Percentiles rank a stretch among this genome's conserved stretches.
Conservation (phyloP, 2,888 invertebrate species). For the Kuschelorhynchus macadamiae region DNA sequence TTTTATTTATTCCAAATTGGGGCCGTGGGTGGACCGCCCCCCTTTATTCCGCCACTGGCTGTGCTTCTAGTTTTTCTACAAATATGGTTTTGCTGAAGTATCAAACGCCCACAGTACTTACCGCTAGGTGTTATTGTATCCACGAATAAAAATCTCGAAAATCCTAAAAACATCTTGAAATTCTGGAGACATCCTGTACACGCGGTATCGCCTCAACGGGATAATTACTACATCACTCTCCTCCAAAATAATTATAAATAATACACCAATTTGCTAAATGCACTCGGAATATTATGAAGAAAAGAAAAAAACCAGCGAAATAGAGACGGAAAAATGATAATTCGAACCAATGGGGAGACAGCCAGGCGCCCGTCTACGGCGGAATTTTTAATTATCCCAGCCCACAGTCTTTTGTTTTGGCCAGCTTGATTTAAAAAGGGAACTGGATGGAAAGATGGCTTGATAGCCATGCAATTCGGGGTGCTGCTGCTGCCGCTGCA, state of each 20-base stretch:
- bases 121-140: too few relatives aligned
- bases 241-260: conserved; percentile 50
- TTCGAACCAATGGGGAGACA: conserved; percentile 37
- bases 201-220: not conserved
- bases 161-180: not conserved
- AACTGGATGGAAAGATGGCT: conserved; percentile 41
- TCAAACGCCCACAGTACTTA: too few relatives aligned
- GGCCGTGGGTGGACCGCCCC: too few relatives aligned
- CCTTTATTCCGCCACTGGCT: too few relatives aligned
- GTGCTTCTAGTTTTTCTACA: too few relatives aligned
- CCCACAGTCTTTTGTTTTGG: conserved; percentile 67
- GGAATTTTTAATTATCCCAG: conserved; percentile 69
- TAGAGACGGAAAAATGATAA: conserved; percentile 40
- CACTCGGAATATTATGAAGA: conserved; percentile 30
- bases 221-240: conserved; percentile 44
- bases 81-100: too few relatives aligned
- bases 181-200: conserved; percentile 12
- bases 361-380: conserved; percentile 35
- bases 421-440: conserved; percentile 44
- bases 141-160: too few relatives aligned
- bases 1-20: too few relatives aligned
- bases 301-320: conserved; percentile 22
- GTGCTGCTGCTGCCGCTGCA: not conserved
- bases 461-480: conserved; percentile 45
- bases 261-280: conserved; percentile 52